Evolutionary conservation across 2,888 invertebrate genomes (phyloP), one percentile per base, ranked within the genome.

Genomic region (Drosophila glabriapex): DNA sequence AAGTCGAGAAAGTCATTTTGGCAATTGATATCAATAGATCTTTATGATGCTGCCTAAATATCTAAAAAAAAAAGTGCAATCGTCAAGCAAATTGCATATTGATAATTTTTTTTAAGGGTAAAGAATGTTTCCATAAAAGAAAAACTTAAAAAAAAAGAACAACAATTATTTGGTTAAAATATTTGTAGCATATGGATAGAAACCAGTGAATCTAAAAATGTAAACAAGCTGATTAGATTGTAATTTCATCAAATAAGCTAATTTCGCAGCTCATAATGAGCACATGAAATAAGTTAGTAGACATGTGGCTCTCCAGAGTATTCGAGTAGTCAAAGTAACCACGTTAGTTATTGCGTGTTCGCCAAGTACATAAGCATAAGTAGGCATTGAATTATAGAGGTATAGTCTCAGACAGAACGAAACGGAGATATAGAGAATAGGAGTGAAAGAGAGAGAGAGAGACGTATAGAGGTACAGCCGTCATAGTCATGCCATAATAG

Each of bases 401-500:
- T n/a, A 49, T 22, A 22, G 71, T 31, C 28, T 35, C 43, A 52
- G 62, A 39, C 12, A 7, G 52, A 4, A 14, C 6, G 16, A 10
- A 3, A 19, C 4, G 10, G 12, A 6, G 31, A 6, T 41, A 41
- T 22, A 22, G 6, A 31, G n/a, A 29, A 19, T 25, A 3, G 9
- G 22, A 46, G 46, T 29, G 43, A 25, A 12, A 28, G 19, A 55
- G 16, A 12, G 28, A 3, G 37, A 9, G 12, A 9, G 28, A 16
- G 37, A 14, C 61, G 41, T 62, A 63, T 69, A 62, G 78, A 71
- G 79, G 79, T 74, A 79, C 71, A 82, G 85, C 73, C 88, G 78
- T 88, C 90, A 77, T 85, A 80, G 87, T 80, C 86, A 76, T 68
- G 89, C 78, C 82, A 83, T 90, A 88, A 88, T 88, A 89, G 87